Evolutionary conservation across 2,797 vertebrate genomes (phyloP).

Genomic region (Vultur gryphus): DNA sequence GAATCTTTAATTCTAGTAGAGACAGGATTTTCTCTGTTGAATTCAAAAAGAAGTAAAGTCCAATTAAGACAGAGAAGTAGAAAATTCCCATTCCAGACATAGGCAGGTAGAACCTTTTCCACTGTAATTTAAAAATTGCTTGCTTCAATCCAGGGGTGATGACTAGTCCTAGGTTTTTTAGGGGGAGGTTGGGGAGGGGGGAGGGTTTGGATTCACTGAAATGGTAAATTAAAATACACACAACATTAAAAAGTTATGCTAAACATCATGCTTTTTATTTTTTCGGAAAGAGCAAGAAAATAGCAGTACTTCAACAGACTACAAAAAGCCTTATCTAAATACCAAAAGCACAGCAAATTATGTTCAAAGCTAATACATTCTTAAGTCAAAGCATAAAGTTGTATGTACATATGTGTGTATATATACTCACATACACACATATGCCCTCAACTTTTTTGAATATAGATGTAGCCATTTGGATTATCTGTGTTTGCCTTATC

Average conservation of each 20-base stretch:
- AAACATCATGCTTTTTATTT: constrained; percentile 63
- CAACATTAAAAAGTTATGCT: constrained; percentile 10
- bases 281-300: constrained; percentile 19
- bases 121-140: not conserved
- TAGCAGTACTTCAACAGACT: constrained; percentile 24
- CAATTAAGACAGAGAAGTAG: not conserved
- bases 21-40: not conserved
- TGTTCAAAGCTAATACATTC: constrained; percentile 48
- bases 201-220: not conserved
- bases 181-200: not conserved
- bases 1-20: not conserved
- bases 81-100: not conserved
- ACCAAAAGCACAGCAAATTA: constrained; percentile 45
- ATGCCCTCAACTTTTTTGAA: not conserved
- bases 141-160: not conserved
- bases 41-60: not conserved
- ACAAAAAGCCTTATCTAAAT: constrained; percentile 50
- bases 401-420: not conserved
- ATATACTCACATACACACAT: not conserved
- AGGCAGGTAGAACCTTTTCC: not conserved
- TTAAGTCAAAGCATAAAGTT: constrained; percentile 45
- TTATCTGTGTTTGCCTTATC: not conserved
- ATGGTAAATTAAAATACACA: constrained; percentile 31
- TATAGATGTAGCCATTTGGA: not conserved
- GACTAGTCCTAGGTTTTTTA: not conserved